Evolutionary conservation across 2,797 vertebrate species (phyloP), one percentile per base, ranked within the genome.

Genomic region (Melanotaenia maccullochi): DNA sequence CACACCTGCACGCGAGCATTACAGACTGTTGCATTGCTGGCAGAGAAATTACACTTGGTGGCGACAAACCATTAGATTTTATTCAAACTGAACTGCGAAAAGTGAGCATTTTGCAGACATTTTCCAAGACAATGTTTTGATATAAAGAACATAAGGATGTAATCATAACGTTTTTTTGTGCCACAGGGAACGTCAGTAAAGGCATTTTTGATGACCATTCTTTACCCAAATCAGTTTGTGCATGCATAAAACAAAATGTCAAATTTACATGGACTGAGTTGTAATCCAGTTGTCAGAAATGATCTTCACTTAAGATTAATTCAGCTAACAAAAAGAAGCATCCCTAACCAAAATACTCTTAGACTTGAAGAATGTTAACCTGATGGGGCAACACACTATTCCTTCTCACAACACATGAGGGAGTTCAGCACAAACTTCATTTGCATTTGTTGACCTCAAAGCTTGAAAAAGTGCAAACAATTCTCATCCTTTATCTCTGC

Each of bases 31-130:
- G 52, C 42, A n/a, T 42, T 40, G 42, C 32, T 70, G 2, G 56
- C 76, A 7, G 61, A 20, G 35, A 60, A 6, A 42, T 67, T n/a
- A 82, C 85, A 82, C 79, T 63, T 73, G 83, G 73, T 75, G 84
- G 85, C 79, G 85, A 86, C 79, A 89, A 67, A 82, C 4, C 44
- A 55, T 60, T 59, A 33, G 18, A 18, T 47, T 76, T 66, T 51
- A 6, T 3, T 51, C 28, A 44, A 54, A 55, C 33, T 14, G 40
- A 56, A 47, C 51, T 38, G 4, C 38, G 7, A 33, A 38, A 55
- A 54, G 9, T 38, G 13, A 16, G 1, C 1, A 18, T 44, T 18
- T 24, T 12, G 9, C n/a, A 12, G 4, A 52, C 24, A 5, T 52
- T 52, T 24, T 25, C 5, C 40, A 25, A 25, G 22, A 52, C 11